phyloP scores from a whole-genome alignment of 2,888 invertebrate species.

The Invenusta paracnida region DNA sequence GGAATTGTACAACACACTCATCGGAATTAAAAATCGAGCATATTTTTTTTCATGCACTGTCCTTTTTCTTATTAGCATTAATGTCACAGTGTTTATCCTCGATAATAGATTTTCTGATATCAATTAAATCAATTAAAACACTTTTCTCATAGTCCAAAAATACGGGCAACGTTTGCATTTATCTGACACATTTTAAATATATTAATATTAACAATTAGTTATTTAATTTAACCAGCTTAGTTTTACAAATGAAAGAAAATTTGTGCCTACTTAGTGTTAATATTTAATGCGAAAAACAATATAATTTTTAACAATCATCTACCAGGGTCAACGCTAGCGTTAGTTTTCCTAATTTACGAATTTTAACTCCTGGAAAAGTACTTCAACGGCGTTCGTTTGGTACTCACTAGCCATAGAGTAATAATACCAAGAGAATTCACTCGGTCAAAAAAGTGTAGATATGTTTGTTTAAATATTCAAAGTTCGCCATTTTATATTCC shows the following conservation, averaged over 20 bases:
- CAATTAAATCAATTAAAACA: constrained; percentile 26
- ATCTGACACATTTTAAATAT: constrained; percentile 16
- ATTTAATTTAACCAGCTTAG: not conserved
- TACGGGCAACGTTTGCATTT: not conserved
- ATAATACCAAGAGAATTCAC: no score
- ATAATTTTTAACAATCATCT: not conserved
- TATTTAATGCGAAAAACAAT: not conserved
- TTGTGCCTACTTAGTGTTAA: not conserved
- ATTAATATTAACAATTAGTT: not conserved
- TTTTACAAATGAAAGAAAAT: constrained; percentile 13
- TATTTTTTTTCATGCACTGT: no score
- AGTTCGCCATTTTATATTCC: no score
- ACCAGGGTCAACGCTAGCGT: no score
- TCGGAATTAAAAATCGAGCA: not conserved
- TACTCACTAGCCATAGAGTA: no score
- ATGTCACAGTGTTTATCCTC: not conserved
- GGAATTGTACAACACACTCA: not conserved
- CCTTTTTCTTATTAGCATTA: not conserved
- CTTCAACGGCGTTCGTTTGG: no score
- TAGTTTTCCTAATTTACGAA: no score
- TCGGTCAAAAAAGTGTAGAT: no score
- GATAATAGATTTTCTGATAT: not conserved
- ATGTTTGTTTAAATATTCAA: no score
- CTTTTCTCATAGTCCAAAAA: constrained; percentile 1
- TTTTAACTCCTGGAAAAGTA: no score